Conservation (phyloP, 2,888 invertebrate genomes). For the Malachius bipustulatus region DNA sequence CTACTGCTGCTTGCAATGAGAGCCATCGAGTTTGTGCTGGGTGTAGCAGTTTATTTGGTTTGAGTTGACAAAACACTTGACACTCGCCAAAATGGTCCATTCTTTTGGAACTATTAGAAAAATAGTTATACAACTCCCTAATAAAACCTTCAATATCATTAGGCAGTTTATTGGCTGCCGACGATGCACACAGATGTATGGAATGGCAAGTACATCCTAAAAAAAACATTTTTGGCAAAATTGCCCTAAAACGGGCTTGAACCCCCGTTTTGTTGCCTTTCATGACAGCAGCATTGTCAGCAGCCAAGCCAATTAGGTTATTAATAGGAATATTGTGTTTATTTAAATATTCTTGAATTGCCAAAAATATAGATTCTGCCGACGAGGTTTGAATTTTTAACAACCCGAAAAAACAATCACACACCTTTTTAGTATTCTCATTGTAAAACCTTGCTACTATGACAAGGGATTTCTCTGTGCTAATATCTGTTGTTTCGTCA, state of each 20-base stretch:
- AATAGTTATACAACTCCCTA: slow-evolving; percentile 22
- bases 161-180: slow-evolving; percentile 22
- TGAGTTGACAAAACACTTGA: no score
- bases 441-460: no score
- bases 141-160: slow-evolving; percentile 20
- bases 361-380: no score
- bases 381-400: no score
- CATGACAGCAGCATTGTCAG: slow-evolving; percentile 13
- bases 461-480: no score
- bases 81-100: slow-evolving; percentile 20
- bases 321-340: no score
- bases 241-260: slow-evolving; percentile 7
- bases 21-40: slow-evolving; percentile 23
- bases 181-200: slow-evolving; percentile 15
- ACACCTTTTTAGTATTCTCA: no score
- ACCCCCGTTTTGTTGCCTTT: slow-evolving; percentile 9
- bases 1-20: not conserved
- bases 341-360: no score
- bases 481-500: no score
- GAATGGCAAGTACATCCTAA: slow-evolving; percentile 11
- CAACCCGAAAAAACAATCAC: no score
- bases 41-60: slow-evolving; percentile 23
- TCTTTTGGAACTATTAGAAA: slow-evolving; percentile 24
- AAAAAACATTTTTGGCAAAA: slow-evolving; percentile 10
- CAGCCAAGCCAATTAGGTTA: no score